Conservation (phyloP, 2,797 vertebrate species). For the Siniperca obscura region DNA sequence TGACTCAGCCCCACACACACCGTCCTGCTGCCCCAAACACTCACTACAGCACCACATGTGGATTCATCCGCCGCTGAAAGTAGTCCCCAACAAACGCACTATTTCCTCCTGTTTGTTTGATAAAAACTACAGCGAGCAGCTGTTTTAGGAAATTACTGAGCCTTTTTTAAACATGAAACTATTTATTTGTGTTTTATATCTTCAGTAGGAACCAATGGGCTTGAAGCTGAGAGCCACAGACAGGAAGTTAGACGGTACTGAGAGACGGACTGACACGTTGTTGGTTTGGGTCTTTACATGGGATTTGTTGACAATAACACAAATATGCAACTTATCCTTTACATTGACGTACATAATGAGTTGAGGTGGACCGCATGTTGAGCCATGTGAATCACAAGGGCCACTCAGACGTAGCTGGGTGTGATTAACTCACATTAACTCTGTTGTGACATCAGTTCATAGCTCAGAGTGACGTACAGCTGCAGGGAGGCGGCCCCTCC, state of each 20-base stretch:
- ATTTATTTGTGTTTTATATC: neutral
- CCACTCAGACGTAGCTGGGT: neutral
- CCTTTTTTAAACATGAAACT: too few species aligned
- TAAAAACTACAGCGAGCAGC: too few species aligned
- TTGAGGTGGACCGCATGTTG: neutral
- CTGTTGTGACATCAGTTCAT: constrained; percentile 1
- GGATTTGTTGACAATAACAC: neutral
- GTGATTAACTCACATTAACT: constrained; percentile 4
- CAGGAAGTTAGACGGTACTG: neutral
- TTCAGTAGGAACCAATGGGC: neutral
- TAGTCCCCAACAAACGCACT: too few species aligned
- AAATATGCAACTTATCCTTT: neutral
- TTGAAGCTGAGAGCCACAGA: neutral
- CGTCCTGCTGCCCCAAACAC: too few species aligned
- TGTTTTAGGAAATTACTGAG: too few species aligned
- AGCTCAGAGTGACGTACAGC: constrained; percentile 16
- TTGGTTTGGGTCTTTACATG: neutral
- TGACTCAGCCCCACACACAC: too few species aligned
- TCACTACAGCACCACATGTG: too few species aligned
- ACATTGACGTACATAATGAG: too few species aligned
- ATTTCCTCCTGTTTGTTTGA: too few species aligned
- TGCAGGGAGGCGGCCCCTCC: neutral
- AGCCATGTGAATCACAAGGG: constrained; percentile 17
- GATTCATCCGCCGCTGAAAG: too few species aligned
- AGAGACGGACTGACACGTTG: neutral